Conservation (phyloP, 2,113 vertebrate species). For the Nothocercus nigrocapillus region DNA sequence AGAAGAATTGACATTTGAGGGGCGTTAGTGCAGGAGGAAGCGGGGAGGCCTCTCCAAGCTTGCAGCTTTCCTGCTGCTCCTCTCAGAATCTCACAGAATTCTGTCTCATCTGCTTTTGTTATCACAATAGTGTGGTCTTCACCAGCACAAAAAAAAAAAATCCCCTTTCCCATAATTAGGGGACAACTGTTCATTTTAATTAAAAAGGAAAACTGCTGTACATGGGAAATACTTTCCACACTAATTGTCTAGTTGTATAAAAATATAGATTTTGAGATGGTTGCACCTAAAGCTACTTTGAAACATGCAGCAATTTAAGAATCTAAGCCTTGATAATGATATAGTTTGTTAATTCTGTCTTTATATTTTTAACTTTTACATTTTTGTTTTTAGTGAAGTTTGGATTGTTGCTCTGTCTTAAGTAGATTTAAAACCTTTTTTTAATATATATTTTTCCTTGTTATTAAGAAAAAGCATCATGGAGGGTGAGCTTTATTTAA, state of each 20-base stretch:
- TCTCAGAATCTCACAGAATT: not conserved
- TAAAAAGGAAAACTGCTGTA: not conserved
- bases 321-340: not conserved
- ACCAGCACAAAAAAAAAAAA: not conserved
- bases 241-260: not conserved
- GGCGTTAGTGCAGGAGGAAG: not conserved
- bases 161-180: not conserved
- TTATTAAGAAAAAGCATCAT: rapidly evolving
- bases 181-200: not conserved
- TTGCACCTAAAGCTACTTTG: not conserved
- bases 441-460: not conserved
- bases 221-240: not conserved
- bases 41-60: not conserved
- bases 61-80: not conserved
- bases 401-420: not conserved
- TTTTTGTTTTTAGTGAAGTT: not conserved
- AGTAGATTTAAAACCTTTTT: not conserved
- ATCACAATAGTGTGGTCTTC: not conserved
- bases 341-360: not conserved
- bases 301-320: not conserved
- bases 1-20: not conserved
- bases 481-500: not conserved
- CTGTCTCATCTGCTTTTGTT: rapidly evolving
- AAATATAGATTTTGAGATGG: not conserved
- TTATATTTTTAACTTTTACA: not conserved